Conservation (phyloP, 2,797 vertebrate species). For the Philypnodon macrostomus region DNA sequence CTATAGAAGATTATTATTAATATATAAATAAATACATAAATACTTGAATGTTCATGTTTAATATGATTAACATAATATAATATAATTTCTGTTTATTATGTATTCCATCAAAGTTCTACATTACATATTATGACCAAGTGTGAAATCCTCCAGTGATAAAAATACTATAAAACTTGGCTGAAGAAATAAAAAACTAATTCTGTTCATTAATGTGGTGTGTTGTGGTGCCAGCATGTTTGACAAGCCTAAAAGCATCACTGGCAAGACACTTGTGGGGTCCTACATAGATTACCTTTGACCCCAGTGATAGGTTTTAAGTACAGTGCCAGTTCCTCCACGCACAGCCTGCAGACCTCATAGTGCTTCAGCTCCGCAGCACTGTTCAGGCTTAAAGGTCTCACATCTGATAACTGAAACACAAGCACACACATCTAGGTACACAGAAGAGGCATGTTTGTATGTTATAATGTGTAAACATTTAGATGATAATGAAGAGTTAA, state of each 20-base stretch:
- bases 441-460: too few relatives aligned
- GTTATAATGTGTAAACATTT: too few relatives aligned
- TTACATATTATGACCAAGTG: constrained; percentile 2
- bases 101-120: too few relatives aligned
- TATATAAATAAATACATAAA: too few relatives aligned
- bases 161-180: not conserved
- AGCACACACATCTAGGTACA: constrained; percentile 13
- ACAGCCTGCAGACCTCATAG: constrained; percentile 95
- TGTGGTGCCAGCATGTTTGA: too few relatives aligned
- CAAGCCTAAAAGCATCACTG: too few relatives aligned
- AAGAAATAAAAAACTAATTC: not conserved
- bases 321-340: constrained; percentile 96
- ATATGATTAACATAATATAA: too few relatives aligned
- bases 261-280: too few relatives aligned
- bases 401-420: constrained; percentile 81
- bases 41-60: too few relatives aligned
- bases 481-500: too few relatives aligned
- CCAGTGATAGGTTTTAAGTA: constrained; percentile 94
- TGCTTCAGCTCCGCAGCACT: constrained; percentile 85
- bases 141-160: not conserved
- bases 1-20: constrained; percentile 63
- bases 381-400: constrained; percentile 86
- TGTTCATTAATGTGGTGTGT: too few relatives aligned
- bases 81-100: too few relatives aligned
- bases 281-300: constrained; percentile 10